Conservation (phyloP, 1,140 invertebrate genomes). For the Aphaenogaster rudis region DNA sequence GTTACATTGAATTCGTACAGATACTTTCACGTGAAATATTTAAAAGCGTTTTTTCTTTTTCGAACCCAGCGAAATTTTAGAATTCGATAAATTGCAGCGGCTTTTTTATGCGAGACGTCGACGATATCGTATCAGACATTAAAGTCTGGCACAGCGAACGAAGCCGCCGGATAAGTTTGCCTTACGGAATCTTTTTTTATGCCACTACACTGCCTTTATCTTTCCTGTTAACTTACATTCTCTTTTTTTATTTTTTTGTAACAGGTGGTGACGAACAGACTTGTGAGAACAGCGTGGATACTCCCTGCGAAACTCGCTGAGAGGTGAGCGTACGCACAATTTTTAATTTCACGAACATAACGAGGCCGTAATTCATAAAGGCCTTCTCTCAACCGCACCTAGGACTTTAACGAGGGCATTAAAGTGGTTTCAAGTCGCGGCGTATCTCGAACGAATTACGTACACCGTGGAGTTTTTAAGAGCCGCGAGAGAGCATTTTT, state of each 20-base stretch:
- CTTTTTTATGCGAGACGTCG: slow-evolving; percentile 19
- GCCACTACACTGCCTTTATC: background rate
- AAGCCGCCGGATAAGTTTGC: slow-evolving; percentile 36
- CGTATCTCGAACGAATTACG: slow-evolving; percentile 75
- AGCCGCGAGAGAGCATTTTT: slow-evolving; percentile 55
- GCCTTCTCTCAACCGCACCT: slow-evolving; percentile 49
- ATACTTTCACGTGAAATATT: background rate
- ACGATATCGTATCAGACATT: slow-evolving; percentile 50
- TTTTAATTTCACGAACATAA: slow-evolving; percentile 81
- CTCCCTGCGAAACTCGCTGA: slow-evolving; percentile 11
- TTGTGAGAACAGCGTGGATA: slow-evolving; percentile 43
- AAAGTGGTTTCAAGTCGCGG: slow-evolving; percentile 78
- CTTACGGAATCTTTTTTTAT: slow-evolving; percentile 44
- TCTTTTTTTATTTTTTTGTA: slow-evolving; percentile 33
- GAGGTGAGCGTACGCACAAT: slow-evolving; percentile 72
- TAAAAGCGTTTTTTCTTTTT: background rate
- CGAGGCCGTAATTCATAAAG: slow-evolving; percentile 77
- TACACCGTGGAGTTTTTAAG: slow-evolving; percentile 69
- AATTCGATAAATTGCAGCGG: slow-evolving; percentile 31
- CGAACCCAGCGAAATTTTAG: background rate
- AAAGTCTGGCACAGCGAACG: slow-evolving; percentile 18
- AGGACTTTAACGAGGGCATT: slow-evolving; percentile 80
- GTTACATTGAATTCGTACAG: background rate
- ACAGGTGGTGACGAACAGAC: slow-evolving; percentile 70
- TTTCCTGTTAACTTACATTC: background rate